These are phyloP conservation scores for Eulemur mongoz DNA, from an alignment of 2,797 vertebrate genomes.

Conservation along the genomic window DNA sequence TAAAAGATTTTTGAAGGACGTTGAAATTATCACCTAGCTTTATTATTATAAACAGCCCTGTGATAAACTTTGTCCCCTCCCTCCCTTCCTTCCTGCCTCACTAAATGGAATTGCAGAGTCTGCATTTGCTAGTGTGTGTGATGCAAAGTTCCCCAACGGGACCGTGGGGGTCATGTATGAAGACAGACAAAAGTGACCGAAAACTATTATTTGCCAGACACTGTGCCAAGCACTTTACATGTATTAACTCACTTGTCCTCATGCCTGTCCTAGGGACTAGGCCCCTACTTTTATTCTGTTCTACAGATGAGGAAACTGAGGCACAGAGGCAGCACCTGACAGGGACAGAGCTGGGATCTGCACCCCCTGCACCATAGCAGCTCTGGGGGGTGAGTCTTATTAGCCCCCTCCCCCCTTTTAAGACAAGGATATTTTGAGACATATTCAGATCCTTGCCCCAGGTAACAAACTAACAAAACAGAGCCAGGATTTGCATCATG, in stretches of 20 bases:
- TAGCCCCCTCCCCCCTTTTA: neutral
- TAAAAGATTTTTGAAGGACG: neutral
- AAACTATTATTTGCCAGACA: neutral
- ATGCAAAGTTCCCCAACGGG: neutral
- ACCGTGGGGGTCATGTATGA: neutral
- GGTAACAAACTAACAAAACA: neutral
- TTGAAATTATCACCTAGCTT: neutral
- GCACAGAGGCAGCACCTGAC: neutral
- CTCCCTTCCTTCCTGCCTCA: neutral
- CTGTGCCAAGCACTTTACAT: neutral
- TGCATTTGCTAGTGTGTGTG: neutral
- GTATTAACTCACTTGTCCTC: neutral
- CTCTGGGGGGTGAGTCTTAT: neutral
- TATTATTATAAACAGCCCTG: neutral
- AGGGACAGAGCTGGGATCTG: neutral
- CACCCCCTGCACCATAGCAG: neutral
- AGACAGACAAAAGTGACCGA: neutral
- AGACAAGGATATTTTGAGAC: neutral
- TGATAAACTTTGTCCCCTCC: neutral
- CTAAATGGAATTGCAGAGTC: neutral
- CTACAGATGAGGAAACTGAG: neutral
- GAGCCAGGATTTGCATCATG: neutral
- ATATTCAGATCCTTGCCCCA: neutral
- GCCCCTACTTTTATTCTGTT: neutral
- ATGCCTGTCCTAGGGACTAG: neutral